Evolutionary conservation across 2,113 vertebrate genomes (phyloP).

Genomic region (Sturnus vulgaris): DNA sequence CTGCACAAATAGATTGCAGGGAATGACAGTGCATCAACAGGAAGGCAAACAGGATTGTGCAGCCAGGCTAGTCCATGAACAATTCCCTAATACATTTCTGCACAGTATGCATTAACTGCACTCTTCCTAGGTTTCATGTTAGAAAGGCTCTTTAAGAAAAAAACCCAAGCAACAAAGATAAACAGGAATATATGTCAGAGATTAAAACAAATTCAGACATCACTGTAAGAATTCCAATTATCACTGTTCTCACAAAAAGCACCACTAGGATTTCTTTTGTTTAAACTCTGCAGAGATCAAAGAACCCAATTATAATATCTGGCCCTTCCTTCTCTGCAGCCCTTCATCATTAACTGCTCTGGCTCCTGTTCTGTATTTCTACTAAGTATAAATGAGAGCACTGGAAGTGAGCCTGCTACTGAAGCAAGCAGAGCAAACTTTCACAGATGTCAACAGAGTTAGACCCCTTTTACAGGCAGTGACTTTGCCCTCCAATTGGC

Average conservation of each 20-base stretch:
- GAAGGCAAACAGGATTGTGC: neutral
- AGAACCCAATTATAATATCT: constrained; percentile 31
- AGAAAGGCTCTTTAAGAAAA: neutral
- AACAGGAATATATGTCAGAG: neutral
- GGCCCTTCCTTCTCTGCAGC: neutral
- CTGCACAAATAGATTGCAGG: neutral
- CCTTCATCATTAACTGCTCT: constrained; percentile 35
- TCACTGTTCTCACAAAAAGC: neutral
- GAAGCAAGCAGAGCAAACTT: constrained; percentile 5
- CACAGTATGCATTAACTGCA: neutral
- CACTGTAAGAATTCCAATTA: neutral
- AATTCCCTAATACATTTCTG: neutral
- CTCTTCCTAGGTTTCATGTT: neutral
- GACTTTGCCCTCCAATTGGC: constrained; percentile 23
- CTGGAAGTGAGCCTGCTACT: constrained; percentile 14
- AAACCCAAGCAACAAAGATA: neutral
- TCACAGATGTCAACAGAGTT: constrained; percentile 29
- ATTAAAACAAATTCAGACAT: neutral
- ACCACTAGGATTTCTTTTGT: constrained; percentile 26
- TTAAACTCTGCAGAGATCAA: constrained; percentile 18
- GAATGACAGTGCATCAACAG: neutral
- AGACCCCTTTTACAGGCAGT: neutral
- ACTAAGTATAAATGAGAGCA: constrained; percentile 17
- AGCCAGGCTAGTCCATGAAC: neutral
- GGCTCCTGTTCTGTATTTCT: neutral